A percentile compares a stretch with the other conserved stretches of the same genome.
Conservation (phyloP, 2,113 vertebrate genomes). For the Theristicus caerulescens region DNA sequence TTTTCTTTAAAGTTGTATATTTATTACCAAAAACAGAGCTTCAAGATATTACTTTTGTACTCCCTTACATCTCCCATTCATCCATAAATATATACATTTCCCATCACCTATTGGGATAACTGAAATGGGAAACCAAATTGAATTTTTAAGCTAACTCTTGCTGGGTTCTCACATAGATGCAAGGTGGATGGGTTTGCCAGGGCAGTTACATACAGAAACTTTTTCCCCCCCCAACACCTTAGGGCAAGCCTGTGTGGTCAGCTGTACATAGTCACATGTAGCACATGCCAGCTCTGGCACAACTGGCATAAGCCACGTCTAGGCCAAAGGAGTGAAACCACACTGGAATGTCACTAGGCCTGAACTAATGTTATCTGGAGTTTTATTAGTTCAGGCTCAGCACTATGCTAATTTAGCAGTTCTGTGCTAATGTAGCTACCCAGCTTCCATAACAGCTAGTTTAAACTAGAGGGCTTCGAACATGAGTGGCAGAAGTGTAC, state of each 20-base stretch:
- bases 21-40: background rate
- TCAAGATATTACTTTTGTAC: background rate
- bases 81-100: background rate
- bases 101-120: background rate
- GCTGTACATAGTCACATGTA: background rate
- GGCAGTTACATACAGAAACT: background rate
- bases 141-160: background rate
- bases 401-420: background rate
- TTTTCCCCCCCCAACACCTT: background rate
- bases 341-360: background rate
- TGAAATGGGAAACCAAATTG: background rate
- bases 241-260: fast-evolving
- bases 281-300: background rate
- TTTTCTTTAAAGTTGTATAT: background rate
- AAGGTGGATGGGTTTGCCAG: background rate
- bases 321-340: background rate
- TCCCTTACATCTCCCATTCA: background rate
- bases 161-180: background rate
- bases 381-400: background rate
- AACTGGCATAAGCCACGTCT: too few relatives aligned
- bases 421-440: background rate
- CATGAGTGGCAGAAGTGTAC: background rate
- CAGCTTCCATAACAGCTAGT: background rate
- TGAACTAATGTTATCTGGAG: background rate
- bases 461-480: background rate